A percentile compares a stretch with the other conserved stretches of the same genome.
phyloP scores from a whole-genome alignment of 2,113 vertebrate genomes.

The Solenodon paradoxus region DNA sequence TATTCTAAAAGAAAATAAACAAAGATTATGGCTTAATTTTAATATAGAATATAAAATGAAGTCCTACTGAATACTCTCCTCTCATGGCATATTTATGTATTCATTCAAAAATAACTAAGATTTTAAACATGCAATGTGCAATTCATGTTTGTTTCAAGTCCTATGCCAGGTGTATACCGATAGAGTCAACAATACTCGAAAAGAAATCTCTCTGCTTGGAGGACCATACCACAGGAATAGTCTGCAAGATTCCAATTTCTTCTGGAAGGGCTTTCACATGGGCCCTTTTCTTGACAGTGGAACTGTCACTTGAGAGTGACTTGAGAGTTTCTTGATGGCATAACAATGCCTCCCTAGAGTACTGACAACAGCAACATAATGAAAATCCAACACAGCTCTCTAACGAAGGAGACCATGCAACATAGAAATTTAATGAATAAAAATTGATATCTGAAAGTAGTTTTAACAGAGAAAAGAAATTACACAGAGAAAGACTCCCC shows the following conservation, averaged over 20 bases:
- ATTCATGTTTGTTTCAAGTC: background rate
- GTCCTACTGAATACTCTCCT: background rate
- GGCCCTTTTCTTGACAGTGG: background rate
- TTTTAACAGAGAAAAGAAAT: background rate
- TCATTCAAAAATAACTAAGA: background rate
- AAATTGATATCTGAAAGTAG: background rate
- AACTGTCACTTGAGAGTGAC: too few species aligned
- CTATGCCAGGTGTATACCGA: background rate
- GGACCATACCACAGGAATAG: too few species aligned
- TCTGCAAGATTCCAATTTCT: background rate
- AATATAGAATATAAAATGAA: background rate
- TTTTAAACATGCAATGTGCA: background rate
- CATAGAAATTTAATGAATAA: background rate
- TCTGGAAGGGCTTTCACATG: background rate
- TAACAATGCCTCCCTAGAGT: fast-evolving
- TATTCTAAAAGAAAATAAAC: background rate
- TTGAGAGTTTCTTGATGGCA: background rate
- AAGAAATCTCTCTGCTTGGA: background rate
- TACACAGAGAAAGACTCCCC: background rate
- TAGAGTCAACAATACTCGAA: background rate
- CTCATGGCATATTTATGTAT: background rate
- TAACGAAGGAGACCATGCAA: fast-evolving
- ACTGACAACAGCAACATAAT: background rate
- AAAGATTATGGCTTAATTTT: background rate
- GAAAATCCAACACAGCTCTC: background rate